phyloP scores from a whole-genome alignment of 2,113 vertebrate species.

The Antigone vipio region DNA sequence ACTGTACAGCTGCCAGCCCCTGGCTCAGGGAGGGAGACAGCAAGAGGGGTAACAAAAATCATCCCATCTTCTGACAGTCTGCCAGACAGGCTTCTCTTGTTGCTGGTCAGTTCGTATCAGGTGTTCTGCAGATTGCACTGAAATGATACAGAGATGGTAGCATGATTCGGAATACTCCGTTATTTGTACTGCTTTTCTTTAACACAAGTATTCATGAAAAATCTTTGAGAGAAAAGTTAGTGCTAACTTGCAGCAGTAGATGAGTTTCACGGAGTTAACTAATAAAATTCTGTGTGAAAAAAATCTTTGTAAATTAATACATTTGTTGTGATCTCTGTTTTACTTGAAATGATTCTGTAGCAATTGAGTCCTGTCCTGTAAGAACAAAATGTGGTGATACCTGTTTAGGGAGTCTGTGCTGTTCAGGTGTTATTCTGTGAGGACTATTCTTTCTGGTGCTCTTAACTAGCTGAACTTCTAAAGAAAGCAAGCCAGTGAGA shows the following conservation, averaged over 20 bases:
- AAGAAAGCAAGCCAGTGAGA: background rate
- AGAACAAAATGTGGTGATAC: background rate
- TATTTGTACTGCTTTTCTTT: background rate
- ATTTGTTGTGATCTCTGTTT: background rate
- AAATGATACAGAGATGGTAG: accelerated
- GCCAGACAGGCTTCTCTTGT: background rate
- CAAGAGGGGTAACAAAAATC: background rate
- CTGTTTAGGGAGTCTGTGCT: background rate
- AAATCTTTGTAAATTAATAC: background rate
- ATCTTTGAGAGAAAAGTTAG: background rate
- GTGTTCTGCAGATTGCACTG: background rate
- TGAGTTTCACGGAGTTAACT: background rate
- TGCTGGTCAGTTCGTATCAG: accelerated
- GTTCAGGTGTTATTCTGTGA: background rate
- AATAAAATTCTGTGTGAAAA: background rate
- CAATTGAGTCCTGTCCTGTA: background rate
- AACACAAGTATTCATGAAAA: background rate
- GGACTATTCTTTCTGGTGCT: background rate
- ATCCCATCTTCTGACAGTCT: background rate
- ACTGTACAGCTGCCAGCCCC: background rate
- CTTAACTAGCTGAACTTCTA: background rate
- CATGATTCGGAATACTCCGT: background rate
- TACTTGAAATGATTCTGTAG: background rate
- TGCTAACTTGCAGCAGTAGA: background rate
- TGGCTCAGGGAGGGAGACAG: background rate